Percentiles rank a stretch among this genome's conserved stretches.
Evolutionary conservation across 2,888 invertebrate genomes (phyloP).

Genomic region (Perizoma flavofasciatum): DNA sequence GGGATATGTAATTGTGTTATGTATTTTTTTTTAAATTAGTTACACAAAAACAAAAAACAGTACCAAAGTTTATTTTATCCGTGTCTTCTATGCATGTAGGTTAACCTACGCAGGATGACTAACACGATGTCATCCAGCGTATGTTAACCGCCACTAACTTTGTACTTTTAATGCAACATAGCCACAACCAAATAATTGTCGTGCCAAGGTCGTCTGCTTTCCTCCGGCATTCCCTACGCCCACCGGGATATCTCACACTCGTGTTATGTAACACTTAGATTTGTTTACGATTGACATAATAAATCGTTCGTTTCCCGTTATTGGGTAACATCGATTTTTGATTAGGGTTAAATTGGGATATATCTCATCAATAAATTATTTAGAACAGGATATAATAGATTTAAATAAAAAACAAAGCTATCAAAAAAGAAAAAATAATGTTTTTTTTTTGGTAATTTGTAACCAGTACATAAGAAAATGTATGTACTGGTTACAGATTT

Average conservation of each 20-base stretch:
- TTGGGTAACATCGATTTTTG: constrained; percentile 34
- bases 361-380: constrained; percentile 3
- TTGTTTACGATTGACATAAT: constrained; percentile 70
- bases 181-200: constrained; percentile 71
- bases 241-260: constrained; percentile 80
- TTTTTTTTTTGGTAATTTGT: too few relatives aligned
- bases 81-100: too few relatives aligned
- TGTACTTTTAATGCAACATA: constrained; percentile 25
- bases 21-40: too few relatives aligned
- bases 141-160: constrained; percentile 2
- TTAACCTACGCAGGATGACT: too few relatives aligned
- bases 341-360: constrained; percentile 21
- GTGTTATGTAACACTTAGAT: constrained; percentile 76
- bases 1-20: too few relatives aligned
- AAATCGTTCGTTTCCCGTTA: constrained; percentile 51
- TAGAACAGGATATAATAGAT: neutral
- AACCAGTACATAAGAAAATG: too few relatives aligned
- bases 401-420: neutral
- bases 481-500: too few relatives aligned
- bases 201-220: constrained; percentile 82
- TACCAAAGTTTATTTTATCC: too few relatives aligned
- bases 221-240: constrained; percentile 81
- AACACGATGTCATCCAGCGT: neutral
- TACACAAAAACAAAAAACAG: too few relatives aligned
- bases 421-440: neutral